Evolutionary conservation across 1,140 invertebrate genomes (phyloP), one percentile per base, ranked within the genome.

Genomic region (Procambarus clarkii): DNA sequence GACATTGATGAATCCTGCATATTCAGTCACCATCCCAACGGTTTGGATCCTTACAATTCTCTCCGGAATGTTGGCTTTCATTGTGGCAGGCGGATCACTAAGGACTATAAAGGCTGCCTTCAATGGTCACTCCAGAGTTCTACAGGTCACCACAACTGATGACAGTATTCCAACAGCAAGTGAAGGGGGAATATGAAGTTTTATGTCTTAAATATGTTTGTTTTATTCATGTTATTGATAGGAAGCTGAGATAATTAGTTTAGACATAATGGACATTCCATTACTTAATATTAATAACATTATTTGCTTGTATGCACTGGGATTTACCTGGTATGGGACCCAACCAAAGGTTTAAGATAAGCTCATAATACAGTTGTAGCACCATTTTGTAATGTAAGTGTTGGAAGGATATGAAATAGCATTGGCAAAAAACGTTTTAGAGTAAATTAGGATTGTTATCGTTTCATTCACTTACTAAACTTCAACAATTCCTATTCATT

Each of bases 1-100:
- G 94, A 98, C 98, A 74, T 95, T 99, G 92, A 94, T 99, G 5
- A 98, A 99, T 95, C 95, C 95, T 85, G 95, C 95, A 92, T 95
- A 97, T 93, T 93, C 96, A 44, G 98, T 98, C 94, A 95, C 95
- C 21, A 96, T 95, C 34, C 97, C 97, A 34, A 95, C 98, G 60
- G 94, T 97, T 92, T 93, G 92, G 92, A 79, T 96, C 60, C 94
- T 98, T 69, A 95, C 97, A 54, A 88, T 97, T 2, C 93, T 97
- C 3, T 97, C 96, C 71, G 96, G 95, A 1, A 93, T 96, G 0
- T 94, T 97, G 86, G 97, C 98, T 2, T 98, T 97, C 93, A 96
- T 95, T 94, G 96, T 96, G 89, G 97, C 97, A 1, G 98, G 98
- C 21, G 98, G 98, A 15, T 94, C 94, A 69, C 89, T 46, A 58